These are phyloP conservation scores for Metellina segmentata DNA, from an alignment of 2,888 invertebrate species.

Conservation along the genomic window DNA sequence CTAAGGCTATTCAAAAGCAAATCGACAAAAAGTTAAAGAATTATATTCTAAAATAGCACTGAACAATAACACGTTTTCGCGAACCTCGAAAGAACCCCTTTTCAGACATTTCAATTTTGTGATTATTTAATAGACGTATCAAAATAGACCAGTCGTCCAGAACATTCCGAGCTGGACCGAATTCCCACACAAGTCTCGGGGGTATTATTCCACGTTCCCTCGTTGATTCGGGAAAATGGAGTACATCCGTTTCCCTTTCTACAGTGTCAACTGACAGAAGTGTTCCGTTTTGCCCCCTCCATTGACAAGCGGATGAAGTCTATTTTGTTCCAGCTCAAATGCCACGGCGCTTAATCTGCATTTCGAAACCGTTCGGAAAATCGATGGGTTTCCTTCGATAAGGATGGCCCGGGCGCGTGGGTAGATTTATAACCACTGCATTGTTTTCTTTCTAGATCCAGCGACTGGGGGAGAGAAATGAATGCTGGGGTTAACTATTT, in stretches of 20 bases:
- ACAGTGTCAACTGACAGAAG: background rate
- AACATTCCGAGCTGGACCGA: no score
- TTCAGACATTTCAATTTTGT: no score
- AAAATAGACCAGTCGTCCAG: no score
- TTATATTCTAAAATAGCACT: no score
- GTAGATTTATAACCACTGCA: no score
- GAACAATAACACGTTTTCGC: no score
- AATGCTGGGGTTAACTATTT: background rate
- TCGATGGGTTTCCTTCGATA: background rate
- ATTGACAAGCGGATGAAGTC: background rate
- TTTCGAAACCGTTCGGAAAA: background rate
- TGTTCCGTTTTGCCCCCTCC: background rate
- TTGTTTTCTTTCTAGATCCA: no score
- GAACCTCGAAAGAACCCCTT: no score
- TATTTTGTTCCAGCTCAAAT: background rate
- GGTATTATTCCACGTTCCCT: background rate
- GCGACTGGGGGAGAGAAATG: background rate
- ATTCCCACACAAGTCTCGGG: background rate
- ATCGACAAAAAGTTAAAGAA: no score
- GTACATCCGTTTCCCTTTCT: background rate
- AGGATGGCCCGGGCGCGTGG: background rate
- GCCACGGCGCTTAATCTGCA: background rate
- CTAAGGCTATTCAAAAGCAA: no score
- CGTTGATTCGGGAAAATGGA: background rate
- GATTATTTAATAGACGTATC: no score